Evolutionary conservation across 2,113 vertebrate species (phyloP), one percentile per base, ranked within the genome.

Genomic region (Myotis brandtii): DNA sequence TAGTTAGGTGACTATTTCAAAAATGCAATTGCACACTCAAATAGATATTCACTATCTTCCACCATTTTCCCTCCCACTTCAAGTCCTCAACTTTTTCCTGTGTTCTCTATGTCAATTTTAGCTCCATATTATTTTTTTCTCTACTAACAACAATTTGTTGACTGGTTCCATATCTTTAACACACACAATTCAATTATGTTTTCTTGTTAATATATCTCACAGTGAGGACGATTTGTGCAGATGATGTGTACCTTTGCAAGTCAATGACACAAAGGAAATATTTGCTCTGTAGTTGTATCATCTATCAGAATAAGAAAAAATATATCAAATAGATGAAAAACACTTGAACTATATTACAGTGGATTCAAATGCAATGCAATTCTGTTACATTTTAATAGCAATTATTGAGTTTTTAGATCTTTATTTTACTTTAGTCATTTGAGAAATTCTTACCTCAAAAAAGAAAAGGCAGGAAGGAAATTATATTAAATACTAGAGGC

Each of bases 1-100:
- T 82, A 96, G 95, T 92, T 93, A 94, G 70, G n/a, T 86, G 69
- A 95, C 83, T 95, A 93, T 93, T 93, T 88, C 11, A 34, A 75
- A 95, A 97, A 89, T n/a, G 73, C 25, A 95, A 62, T 10, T 86
- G 8, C 30, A 84, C 10, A 72, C 16, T 50, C 62, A 95, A 94
- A 95, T 67, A 95, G 40, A 82, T 81, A 34, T 20, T 76, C 85
- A 96, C 56, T 94, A 70, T 89, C 20, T 32, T 91, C 34, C 25
- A 76, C 52, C 52, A 72, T 64, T 95, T 96, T 95, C 12, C 50
- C 69, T 94, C 75, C 94, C 77, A 91, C 72, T 82, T 40, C 20
- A 95, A 90, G n/a, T 14, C 30, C 17, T 88, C 70, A 96, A 89
- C 34, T 86, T 82, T 52, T 43, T 86, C 59, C 23, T 54, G 21